Percentiles rank a stretch among this genome's conserved stretches.
phyloP scores from a whole-genome alignment of 2,888 invertebrate genomes.

The Rotaria sp. region DNA sequence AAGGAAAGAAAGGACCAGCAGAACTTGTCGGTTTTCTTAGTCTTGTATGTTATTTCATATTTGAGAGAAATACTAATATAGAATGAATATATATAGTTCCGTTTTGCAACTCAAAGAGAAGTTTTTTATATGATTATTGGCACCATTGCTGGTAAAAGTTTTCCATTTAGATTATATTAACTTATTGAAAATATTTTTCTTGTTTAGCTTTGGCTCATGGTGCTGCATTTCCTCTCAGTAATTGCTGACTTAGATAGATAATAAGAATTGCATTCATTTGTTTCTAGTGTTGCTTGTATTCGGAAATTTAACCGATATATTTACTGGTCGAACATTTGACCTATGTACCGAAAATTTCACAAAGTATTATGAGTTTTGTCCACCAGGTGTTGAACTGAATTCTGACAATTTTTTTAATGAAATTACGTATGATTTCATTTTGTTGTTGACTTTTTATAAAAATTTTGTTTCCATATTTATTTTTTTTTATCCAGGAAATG shows the following conservation, averaged over 20 bases:
- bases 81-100: neutral
- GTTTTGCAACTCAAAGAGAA: neutral
- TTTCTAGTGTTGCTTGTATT: neutral
- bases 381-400: neutral
- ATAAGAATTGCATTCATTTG: neutral
- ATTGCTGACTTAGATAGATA: neutral
- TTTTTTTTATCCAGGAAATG: neutral
- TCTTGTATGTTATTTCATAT: neutral
- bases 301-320: neutral
- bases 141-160: neutral
- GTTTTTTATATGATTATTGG: neutral
- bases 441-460: neutral
- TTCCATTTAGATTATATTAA: neutral
- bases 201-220: neutral
- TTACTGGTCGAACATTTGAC: neutral
- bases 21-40: neutral
- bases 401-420: neutral
- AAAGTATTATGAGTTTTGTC: neutral
- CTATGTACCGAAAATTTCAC: neutral
- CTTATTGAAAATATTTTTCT: neutral
- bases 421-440: neutral
- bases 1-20: neutral
- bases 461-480: neutral
- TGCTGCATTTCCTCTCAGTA: neutral
- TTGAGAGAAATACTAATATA: neutral